Evolutionary conservation across 2,888 invertebrate species (phyloP).

Genomic region (Apomyelois bistriatella): DNA sequence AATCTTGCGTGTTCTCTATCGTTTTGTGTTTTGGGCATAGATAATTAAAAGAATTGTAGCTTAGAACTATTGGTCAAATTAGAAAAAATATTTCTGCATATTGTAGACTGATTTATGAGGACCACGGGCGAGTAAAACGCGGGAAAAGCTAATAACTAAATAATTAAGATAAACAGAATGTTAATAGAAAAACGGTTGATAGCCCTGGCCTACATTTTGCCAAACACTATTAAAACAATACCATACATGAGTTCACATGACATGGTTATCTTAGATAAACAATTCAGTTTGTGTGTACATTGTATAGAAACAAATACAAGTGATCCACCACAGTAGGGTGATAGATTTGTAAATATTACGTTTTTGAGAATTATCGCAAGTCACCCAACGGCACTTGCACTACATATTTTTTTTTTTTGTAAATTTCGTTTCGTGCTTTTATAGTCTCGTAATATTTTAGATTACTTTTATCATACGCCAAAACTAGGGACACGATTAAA

Average conservation of each 20-base stretch:
- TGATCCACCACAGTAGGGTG: too few species aligned
- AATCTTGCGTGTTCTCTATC: too few species aligned
- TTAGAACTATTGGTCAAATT: neutral
- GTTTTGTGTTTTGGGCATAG: too few species aligned
- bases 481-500: too few species aligned
- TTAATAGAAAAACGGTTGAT: neutral
- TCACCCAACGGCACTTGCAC: too few species aligned
- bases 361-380: too few species aligned
- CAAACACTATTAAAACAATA: slow-evolving; percentile 3
- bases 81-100: neutral
- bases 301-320: neutral
- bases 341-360: neutral
- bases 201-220: neutral
- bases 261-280: neutral
- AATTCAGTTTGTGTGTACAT: neutral
- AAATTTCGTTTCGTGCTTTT: too few species aligned
- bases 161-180: neutral
- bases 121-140: too few species aligned
- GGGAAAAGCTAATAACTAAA: neutral
- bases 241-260: neutral
- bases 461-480: too few species aligned
- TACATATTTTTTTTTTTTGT: too few species aligned
- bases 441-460: too few species aligned
- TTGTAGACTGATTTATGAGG: neutral
- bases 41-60: too few species aligned